Percentiles rank a stretch among this genome's conserved stretches.
Evolutionary conservation across 1,140 invertebrate species (phyloP).

Genomic region (Zaprionus lachaisei): DNA sequence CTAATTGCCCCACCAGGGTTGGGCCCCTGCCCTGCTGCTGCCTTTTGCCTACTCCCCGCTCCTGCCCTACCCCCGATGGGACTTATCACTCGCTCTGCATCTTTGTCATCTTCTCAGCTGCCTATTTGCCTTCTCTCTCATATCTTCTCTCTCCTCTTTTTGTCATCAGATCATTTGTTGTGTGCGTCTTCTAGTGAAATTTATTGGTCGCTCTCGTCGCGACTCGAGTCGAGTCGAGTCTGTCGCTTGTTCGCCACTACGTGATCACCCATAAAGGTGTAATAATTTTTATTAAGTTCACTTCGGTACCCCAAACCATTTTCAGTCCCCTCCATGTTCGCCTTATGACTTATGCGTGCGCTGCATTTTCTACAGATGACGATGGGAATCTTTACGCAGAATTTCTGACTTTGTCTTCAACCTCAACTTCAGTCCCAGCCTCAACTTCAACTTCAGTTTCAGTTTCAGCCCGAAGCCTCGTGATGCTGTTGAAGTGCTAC

Average conservation of each 20-base stretch:
- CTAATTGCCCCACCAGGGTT: conserved; percentile 26
- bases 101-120: conserved; percentile 53
- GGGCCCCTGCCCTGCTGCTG: conserved; percentile 12
- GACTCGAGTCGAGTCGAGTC: conserved; percentile 8
- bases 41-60: not conserved
- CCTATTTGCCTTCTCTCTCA: conserved; percentile 13
- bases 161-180: conserved; percentile 62
- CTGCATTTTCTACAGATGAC: conserved; percentile 54
- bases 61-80: not conserved
- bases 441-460: conserved; percentile 9
- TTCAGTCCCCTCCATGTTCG: conserved; percentile 4
- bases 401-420: conserved; percentile 30
- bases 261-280: conserved; percentile 82
- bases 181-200: conserved; percentile 71
- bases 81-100: conserved; percentile 55
- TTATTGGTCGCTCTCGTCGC: conserved; percentile 53
- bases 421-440: conserved; percentile 1
- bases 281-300: conserved; percentile 81
- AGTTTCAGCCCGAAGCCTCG: conserved; percentile 22
- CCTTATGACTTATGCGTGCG: conserved; percentile 78
- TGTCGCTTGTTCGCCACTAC: conserved; percentile 59
- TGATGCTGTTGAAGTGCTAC: conserved; percentile 13
- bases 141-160: not conserved
- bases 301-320: conserved; percentile 3
- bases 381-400: conserved; percentile 77